Evolutionary conservation across 2,113 vertebrate genomes (phyloP).

Genomic region (Centrocercus urophasianus): DNA sequence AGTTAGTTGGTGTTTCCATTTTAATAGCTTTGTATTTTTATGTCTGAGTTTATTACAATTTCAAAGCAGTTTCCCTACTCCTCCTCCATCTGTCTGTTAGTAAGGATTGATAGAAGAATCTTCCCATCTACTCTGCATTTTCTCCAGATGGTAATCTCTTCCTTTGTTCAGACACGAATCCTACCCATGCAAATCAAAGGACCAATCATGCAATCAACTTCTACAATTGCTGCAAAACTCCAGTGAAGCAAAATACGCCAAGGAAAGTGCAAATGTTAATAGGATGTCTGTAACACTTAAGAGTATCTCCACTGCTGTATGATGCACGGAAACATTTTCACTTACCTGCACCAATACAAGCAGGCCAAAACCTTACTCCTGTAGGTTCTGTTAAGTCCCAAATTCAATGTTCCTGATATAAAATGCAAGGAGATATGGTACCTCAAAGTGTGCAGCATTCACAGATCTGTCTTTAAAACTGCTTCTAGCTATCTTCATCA

Average conservation of each 20-base stretch:
- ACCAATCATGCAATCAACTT: neutral
- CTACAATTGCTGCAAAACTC: neutral
- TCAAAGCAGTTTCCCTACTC: conserved; percentile 2
- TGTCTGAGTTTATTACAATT: conserved; percentile 8
- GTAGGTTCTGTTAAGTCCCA: neutral
- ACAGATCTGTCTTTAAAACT: neutral
- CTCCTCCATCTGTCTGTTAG: neutral
- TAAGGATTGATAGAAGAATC: neutral
- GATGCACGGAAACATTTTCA: too few species aligned
- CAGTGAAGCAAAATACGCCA: neutral
- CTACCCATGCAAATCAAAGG: neutral
- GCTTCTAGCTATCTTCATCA: neutral
- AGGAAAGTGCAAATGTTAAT: neutral
- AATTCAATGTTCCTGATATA: neutral
- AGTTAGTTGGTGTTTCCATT: neutral
- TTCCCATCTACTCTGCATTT: neutral
- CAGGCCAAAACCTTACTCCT: neutral
- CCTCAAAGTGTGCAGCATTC: neutral
- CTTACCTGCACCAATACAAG: neutral
- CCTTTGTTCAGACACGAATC: neutral
- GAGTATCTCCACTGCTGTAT: neutral
- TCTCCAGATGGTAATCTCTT: neutral
- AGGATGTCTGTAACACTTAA: neutral
- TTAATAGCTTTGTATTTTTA: conserved; percentile 30
- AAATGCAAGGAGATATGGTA: neutral